phyloP scores from a whole-genome alignment of 1,140 invertebrate species.

The Dermatophagoides farinae region DNA sequence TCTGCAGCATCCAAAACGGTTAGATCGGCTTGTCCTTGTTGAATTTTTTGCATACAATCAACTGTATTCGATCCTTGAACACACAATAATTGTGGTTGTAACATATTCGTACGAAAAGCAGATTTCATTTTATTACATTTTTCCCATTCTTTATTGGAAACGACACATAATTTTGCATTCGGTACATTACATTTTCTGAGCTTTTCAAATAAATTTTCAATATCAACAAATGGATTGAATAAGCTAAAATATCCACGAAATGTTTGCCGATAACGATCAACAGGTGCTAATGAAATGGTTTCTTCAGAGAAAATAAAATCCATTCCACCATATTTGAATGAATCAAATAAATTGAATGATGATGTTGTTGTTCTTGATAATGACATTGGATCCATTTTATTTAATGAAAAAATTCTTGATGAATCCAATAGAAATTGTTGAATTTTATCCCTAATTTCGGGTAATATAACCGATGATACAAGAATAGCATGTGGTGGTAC shows the following conservation, averaged over 20 bases:
- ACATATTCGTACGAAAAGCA: constrained; percentile 57
- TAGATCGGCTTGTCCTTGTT: constrained; percentile 47
- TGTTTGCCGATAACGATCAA: constrained; percentile 20
- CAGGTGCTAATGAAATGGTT: constrained; percentile 17
- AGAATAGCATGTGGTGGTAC: constrained; percentile 70
- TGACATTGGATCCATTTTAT: background rate
- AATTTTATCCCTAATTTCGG: constrained; percentile 36
- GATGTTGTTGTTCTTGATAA: background rate
- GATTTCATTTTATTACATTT: constrained; percentile 88
- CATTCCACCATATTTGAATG: constrained; percentile 38
- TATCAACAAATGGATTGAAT: constrained; percentile 7
- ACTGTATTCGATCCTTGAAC: constrained; percentile 60
- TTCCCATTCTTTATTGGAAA: constrained; percentile 63
- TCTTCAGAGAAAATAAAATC: constrained; percentile 24
- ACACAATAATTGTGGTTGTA: constrained; percentile 73
- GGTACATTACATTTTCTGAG: constrained; percentile 56
- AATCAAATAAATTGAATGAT: constrained; percentile 34
- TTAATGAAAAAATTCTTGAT: background rate
- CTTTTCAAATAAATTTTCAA: constrained; percentile 1
- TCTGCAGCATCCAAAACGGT: constrained; percentile 76
- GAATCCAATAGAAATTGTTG: constrained; percentile 26
- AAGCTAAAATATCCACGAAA: constrained; percentile 20
- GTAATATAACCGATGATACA: constrained; percentile 50
- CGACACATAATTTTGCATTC: constrained; percentile 62
- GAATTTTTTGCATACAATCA: constrained; percentile 58